A percentile compares a stretch with the other conserved stretches of the same genome.
Conservation (phyloP, 2,113 vertebrate genomes). For the Chunga burmeisteri region DNA sequence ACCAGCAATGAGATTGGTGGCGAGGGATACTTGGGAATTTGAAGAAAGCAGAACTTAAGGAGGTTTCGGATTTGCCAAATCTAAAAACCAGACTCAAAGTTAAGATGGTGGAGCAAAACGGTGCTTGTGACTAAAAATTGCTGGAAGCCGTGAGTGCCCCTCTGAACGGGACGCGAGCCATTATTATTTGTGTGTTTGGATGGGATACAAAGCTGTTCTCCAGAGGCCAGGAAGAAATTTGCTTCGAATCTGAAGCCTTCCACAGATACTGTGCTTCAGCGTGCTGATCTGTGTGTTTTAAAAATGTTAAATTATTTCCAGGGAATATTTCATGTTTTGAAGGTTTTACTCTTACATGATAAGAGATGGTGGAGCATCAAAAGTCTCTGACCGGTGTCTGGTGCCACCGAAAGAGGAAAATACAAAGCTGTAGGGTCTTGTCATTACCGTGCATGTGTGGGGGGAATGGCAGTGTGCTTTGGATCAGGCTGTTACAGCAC, state of each 20-base stretch:
- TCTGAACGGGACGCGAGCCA: not conserved
- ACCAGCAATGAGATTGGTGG: not conserved
- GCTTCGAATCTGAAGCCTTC: not conserved
- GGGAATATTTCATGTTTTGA: not conserved
- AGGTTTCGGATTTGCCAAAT: not conserved
- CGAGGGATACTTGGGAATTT: not conserved
- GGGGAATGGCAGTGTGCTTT: constrained; percentile 1
- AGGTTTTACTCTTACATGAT: not conserved
- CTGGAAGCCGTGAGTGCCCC: not conserved
- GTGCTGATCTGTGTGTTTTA: not conserved
- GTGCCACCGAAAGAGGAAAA: not conserved
- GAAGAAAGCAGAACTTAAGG: not conserved
- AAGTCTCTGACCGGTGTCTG: not conserved
- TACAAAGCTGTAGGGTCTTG: not conserved
- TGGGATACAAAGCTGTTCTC: not conserved
- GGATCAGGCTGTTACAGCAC: not conserved
- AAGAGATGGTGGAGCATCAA: not conserved
- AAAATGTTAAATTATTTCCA: not conserved
- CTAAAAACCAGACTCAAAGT: not conserved
- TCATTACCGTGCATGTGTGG: not conserved
- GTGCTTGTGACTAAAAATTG: not conserved
- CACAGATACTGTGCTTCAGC: not conserved
- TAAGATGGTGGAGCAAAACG: not conserved
- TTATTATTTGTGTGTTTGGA: not conserved
- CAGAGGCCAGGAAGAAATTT: not conserved